Evolutionary conservation across 2,888 invertebrate species (phyloP), one percentile per base, ranked within the genome.

Genomic region (Drosophila pegasa): DNA sequence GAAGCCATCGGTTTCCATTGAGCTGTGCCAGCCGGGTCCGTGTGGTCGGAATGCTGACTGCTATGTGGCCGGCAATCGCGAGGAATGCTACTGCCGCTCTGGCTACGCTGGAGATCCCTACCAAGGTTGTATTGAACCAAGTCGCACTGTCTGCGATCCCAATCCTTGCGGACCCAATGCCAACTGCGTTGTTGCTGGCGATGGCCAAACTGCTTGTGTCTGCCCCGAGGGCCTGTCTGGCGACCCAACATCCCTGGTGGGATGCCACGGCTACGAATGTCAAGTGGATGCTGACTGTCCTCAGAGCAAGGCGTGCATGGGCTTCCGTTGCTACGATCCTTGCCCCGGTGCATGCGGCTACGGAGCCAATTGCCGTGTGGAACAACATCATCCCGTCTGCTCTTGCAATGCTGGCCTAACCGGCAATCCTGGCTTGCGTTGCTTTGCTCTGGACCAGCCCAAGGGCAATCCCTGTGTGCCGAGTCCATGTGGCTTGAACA

Each of bases 1-100:
- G 56, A 94, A 93, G 89, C 94, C 94, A 74, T 90, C 94, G 33
- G 93, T 94, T 67, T 93, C 94, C 1, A 93, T 94, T 65, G 93
- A 94, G 8, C 92, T 97, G 10, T 97, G 97, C 86, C 94, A 94
- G 90, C 97, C 97, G 10, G 97, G 97, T 10, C 96, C 96, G 2
- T 97, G 97, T 92, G 97, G 97, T 27, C 92, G 93, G 18, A 96
- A 97, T 91, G 95, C 97, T 10, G 96, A 97, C 89, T 97, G 97
- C 90, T 97, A 97, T 88, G 95, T 97, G 6, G 94, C 95, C 48
- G 95, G 95, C 62, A 96, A 96, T 86, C 95, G 95, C 85, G 97
- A 98, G 91, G 95, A 96, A 91, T 97, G 97, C 91, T 97, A 95
- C 91, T 98, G 97, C 85, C 95, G 94, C 89, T 91, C 93, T 48